Conservation (phyloP, 2,113 vertebrate genomes). For the Pelecanoides urinatrix region DNA sequence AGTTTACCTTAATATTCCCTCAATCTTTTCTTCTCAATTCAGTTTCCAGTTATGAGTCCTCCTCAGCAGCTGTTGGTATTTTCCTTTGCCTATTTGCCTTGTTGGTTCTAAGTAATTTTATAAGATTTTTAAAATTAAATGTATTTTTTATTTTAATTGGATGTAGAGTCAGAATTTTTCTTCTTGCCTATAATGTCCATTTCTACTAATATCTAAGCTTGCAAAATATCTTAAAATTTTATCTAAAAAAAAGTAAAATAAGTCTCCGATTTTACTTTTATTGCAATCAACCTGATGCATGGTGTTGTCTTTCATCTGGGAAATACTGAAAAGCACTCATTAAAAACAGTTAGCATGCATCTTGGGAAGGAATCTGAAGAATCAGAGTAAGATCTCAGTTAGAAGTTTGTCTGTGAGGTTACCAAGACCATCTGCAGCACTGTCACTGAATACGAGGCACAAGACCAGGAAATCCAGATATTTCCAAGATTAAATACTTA, state of each 20-base stretch:
- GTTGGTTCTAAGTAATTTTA: not conserved
- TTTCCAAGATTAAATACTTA: not conserved
- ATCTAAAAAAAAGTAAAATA: not conserved
- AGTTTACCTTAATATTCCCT: not conserved
- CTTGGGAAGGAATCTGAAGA: not conserved
- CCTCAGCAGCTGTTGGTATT: not conserved
- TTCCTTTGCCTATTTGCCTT: not conserved
- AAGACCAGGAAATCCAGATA: conserved; percentile 34
- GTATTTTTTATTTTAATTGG: not conserved
- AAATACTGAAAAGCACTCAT: not conserved
- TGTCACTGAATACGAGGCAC: conserved; percentile 40
- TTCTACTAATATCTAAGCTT: not conserved
- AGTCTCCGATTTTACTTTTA: not conserved
- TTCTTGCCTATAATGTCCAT: not conserved
- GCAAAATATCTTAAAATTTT: not conserved
- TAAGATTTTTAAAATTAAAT: not conserved
- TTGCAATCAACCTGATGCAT: not conserved
- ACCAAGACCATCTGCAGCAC: conserved; percentile 37
- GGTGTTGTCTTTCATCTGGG: not conserved
- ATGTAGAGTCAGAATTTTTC: not conserved
- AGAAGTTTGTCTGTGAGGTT: conserved; percentile 31
- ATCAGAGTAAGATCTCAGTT: not conserved
- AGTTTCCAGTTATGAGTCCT: not conserved
- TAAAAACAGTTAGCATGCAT: not conserved
- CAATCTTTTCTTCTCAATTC: not conserved